Base-by-base conservation (phyloP, 2,113 vertebrate genomes). In the Gavia stellata region DNA sequence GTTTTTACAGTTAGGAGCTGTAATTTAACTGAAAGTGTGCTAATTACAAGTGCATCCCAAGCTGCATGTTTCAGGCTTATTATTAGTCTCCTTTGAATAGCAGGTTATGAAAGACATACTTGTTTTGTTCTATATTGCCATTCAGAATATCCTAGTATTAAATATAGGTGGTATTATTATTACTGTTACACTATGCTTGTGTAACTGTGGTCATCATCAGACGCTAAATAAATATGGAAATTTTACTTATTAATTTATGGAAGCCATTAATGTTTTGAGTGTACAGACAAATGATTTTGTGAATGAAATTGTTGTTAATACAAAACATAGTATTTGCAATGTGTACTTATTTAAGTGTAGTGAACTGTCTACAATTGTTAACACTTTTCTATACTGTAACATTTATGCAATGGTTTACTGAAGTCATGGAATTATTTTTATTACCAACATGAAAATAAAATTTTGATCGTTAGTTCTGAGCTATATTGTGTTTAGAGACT, bases 381-480 rank as follows among this genome's bases (percentile, higher is more conserved):
- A 97, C 97, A 95, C 85, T 86, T 98, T 98, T 97, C 98, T 98
- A 98, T 98, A 98, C 98, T 98, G 98, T 97, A 98, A 97, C 97
- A 97, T 98, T 98, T 99, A 98, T 98, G 98, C 98, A 98, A 98
- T 98, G 98, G 98, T 98, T 99, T 99, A 98, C 98, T 98, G 97
- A 98, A 97, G 97, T 98, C 97, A 98, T 98, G 97, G 96, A 98
- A 97, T 98, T 98, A 98, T 98, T 99, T 98, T 99, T 99, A 92
- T 96, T 98, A 98, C 98, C 98, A 98, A 98, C 98, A 98, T 98
- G 97, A 93, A 98, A 99, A 98, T 99, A 93, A 98, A 99, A 98
- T 99, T 98, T 98, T 98, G 98, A 98, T 98, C 98, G 98, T 98
- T 93, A 81, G 68, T 90, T 92, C n/a, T 74, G 68, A 38, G 23